Evolutionary conservation across 2,797 vertebrate species (phyloP).

Genomic region (Kryptolebias ocellatus): DNA sequence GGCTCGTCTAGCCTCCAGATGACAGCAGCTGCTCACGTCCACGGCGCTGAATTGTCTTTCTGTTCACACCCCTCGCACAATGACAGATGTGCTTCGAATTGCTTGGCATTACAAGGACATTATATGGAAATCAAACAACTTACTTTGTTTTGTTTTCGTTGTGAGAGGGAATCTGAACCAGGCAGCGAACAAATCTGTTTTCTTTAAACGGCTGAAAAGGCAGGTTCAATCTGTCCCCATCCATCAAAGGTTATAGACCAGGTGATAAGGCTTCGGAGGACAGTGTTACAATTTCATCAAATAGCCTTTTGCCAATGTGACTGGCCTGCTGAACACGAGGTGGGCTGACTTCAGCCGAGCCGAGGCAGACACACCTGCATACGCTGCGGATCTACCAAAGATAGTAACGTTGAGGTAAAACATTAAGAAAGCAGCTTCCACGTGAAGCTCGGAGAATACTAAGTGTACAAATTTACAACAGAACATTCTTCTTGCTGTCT

Average conservation of each 20-base stretch:
- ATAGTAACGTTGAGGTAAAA: conserved; percentile 62
- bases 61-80: conserved; percentile 24
- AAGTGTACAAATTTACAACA: conserved; percentile 68
- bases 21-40: conserved; percentile 35
- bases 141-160: conserved; percentile 27
- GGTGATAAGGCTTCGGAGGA: conserved; percentile 61
- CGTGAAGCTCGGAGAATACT: conserved; percentile 62
- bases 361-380: conserved; percentile 74
- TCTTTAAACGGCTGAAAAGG: conserved; percentile 38
- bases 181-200: conserved; percentile 37
- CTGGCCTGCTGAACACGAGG: conserved; percentile 73
- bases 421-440: conserved; percentile 68
- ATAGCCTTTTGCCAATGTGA: conserved; percentile 67
- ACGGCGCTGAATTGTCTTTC: conserved; percentile 37
- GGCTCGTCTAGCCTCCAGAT: conserved; percentile 61
- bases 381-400: conserved; percentile 76
- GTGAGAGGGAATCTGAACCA: conserved; percentile 29
- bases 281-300: conserved; percentile 66
- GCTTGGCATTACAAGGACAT: background rate
- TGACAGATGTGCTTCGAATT: conserved; percentile 29
- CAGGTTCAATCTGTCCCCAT: conserved; percentile 55
- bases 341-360: conserved; percentile 60
- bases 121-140: conserved; percentile 31
- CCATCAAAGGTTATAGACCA: conserved; percentile 56
- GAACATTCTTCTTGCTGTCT: conserved; percentile 51